Conservation (phyloP, 2,113 vertebrate species). For the Puffinus mauretanicus region DNA sequence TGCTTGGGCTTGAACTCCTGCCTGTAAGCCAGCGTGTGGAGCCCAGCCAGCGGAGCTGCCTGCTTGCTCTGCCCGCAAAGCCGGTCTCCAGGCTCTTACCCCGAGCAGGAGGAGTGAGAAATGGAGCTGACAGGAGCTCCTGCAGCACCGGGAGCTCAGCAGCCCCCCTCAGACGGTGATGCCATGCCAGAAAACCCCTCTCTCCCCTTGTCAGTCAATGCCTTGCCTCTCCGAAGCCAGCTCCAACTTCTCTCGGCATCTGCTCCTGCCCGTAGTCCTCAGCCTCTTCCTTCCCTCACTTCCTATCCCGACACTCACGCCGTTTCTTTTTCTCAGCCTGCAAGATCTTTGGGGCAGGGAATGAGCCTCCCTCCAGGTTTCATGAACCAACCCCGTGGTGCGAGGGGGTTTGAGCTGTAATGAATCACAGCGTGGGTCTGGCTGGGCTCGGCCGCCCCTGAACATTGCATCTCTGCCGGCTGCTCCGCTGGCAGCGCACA, state of each 20-base stretch:
- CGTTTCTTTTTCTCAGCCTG: neutral
- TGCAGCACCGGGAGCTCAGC: neutral
- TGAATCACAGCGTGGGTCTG: neutral
- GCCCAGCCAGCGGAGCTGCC: neutral
- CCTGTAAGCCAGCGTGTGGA: neutral
- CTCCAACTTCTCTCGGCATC: neutral
- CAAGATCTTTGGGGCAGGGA: neutral
- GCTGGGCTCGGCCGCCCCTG: neutral
- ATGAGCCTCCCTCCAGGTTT: neutral
- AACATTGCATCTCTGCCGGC: neutral
- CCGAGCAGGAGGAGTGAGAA: neutral
- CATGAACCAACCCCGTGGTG: accelerated
- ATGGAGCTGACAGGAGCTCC: neutral
- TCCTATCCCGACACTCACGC: accelerated
- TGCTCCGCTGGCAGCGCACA: neutral
- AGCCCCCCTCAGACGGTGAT: neutral
- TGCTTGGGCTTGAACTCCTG: neutral
- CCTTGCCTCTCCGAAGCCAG: neutral
- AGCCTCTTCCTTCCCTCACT: neutral
- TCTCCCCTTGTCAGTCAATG: neutral
- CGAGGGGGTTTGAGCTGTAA: neutral
- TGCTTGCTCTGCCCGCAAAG: neutral
- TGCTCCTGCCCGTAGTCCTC: neutral
- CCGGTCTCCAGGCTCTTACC: neutral
- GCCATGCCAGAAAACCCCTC: neutral